Conservation (phyloP, 1,140 invertebrate genomes). For the Rhizoglyphus robini region DNA sequence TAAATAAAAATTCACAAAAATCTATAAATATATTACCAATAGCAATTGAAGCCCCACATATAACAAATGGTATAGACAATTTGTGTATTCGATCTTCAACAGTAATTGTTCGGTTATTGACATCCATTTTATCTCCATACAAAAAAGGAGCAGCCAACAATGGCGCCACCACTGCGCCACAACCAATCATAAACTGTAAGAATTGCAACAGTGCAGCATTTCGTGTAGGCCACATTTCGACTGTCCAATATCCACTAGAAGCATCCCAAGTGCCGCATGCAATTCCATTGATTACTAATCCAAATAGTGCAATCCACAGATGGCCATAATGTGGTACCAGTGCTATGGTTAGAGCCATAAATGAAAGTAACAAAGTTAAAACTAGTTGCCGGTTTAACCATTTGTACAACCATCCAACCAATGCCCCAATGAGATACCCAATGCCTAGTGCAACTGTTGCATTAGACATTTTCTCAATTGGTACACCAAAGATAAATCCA, state of each 20-base stretch:
- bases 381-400: neutral
- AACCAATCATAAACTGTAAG: conserved; percentile 6
- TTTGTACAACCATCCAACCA: neutral
- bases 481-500: neutral
- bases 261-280: neutral
- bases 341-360: neutral
- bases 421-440: conserved; percentile 5
- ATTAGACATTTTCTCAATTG: neutral
- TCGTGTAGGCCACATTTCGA: neutral
- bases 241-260: neutral
- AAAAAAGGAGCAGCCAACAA: neutral
- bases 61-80: neutral
- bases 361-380: neutral
- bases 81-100: neutral
- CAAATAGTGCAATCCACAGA: neutral
- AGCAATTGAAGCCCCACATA: neutral
- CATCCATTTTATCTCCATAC: neutral
- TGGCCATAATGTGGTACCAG: neutral
- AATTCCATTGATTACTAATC: neutral
- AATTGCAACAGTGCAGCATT: conserved; percentile 1
- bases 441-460: neutral
- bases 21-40: neutral
- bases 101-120: no score
- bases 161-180: neutral
- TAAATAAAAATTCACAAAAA: neutral